Conservation (phyloP, 2,113 vertebrate species). For the Rhinopomastus cyanomelas region DNA sequence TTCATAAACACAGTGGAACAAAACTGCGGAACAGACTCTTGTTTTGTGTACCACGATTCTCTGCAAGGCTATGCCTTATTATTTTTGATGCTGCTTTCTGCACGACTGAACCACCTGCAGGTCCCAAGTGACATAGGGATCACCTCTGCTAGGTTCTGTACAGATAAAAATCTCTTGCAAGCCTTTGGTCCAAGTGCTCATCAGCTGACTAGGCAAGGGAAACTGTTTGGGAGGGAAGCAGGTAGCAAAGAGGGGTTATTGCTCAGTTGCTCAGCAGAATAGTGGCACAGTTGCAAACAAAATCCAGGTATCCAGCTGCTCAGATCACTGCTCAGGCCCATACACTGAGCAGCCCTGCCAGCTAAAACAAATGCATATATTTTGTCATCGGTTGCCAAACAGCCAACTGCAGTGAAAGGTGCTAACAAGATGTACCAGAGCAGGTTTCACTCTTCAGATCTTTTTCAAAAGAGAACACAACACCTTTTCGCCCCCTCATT, state of each 20-base stretch:
- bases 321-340: neutral
- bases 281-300: neutral
- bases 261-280: neutral
- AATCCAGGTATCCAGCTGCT: neutral
- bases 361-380: neutral
- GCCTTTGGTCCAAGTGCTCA: neutral
- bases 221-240: neutral
- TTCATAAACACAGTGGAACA: neutral
- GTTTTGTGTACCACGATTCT: neutral
- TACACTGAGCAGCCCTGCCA: neutral
- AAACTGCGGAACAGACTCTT: neutral
- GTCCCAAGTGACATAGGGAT: neutral
- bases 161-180: neutral
- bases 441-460: neutral
- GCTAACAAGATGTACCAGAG: constrained; percentile 14
- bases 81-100: neutral
- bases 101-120: neutral
- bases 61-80: neutral
- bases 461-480: neutral
- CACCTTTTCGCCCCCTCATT: neutral
- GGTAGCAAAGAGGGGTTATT: neutral
- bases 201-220: neutral
- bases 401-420: neutral
- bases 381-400: constrained; percentile 11
- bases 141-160: neutral